Base-by-base conservation (phyloP, 2,113 vertebrate species). In the Aythya baeri region DNA sequence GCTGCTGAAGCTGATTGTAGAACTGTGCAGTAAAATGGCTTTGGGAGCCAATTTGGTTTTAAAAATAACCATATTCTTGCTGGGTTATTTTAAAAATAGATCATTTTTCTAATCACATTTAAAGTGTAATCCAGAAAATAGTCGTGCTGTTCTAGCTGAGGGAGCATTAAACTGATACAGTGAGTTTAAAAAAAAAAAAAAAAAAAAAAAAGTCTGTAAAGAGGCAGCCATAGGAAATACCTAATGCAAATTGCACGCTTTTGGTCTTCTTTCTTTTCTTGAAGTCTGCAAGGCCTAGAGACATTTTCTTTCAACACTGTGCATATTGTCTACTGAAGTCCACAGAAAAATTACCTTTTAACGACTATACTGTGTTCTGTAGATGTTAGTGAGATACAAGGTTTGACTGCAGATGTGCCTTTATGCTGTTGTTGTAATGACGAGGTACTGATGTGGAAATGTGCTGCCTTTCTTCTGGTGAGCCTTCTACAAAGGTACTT, bases 61-160 rank as follows among this genome's bases (percentile, higher is more conserved):
- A 55, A 88, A 95, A 97, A 67, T 74, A 91, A 58, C 49, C 7
- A 3, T 74, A 29, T 91, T 76, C 59, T 91, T 88, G 14, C 50
- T 80, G 59, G 9, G 4, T 49, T 95, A 83, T 83, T 88, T 90
- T 63, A 78, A 91, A 95, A 91, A 74, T 57, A 75, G 80, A 52
- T 91, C 0, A 55, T 90, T 93, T 83, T 49, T 92, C 34, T 91
- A 93, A 91, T 93, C 61, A 75, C 36, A 71, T 86, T 86, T 77
- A 65, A 52, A 18, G 9, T 57, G 23, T 88, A 82, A 84, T 93
- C 25, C 36, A 62, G 54, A n/a, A 84, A 82, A 87, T 62, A 83
- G 25, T 78, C 0, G 3, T 86, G 52, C 46, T 88, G 55, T 55
- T 96, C 22, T 74, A 77, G 46, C 34, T 77, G 57, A 74, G 59